These are phyloP conservation scores for Rotaria sp. DNA, from an alignment of 2,888 invertebrate genomes.

Conservation along the genomic window DNA sequence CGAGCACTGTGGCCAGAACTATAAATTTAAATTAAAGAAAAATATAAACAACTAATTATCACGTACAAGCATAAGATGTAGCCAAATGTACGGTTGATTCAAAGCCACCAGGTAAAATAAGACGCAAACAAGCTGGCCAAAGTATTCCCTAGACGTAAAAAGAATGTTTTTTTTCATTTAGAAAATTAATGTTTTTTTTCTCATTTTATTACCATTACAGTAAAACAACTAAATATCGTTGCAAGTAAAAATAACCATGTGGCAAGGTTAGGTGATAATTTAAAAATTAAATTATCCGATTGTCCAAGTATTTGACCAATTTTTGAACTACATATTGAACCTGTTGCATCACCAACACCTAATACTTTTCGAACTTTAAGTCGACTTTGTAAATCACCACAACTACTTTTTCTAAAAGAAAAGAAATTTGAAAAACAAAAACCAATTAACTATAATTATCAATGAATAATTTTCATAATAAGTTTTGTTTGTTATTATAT, in stretches of 20 bases:
- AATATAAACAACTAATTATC: background rate
- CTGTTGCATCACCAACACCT: background rate
- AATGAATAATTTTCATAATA: background rate
- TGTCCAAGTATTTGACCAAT: background rate
- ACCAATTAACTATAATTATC: background rate
- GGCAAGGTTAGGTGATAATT: background rate
- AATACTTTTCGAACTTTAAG: background rate
- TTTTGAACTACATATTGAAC: background rate
- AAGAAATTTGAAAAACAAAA: background rate
- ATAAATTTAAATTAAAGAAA: background rate
- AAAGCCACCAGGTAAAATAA: background rate
- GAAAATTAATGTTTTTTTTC: background rate
- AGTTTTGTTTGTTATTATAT: background rate
- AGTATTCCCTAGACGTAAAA: background rate
- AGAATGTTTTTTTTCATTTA: background rate
- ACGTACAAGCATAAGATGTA: background rate
- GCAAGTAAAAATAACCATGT: background rate
- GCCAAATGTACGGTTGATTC: background rate
- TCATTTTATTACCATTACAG: background rate
- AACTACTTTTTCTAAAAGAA: background rate
- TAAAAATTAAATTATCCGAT: background rate
- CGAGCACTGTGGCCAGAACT: background rate
- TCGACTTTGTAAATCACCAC: background rate
- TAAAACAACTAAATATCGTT: background rate
- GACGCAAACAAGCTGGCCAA: background rate